These are phyloP conservation scores for Carduelis carduelis DNA, from an alignment of 2,797 vertebrate species.

Conservation along the genomic window DNA sequence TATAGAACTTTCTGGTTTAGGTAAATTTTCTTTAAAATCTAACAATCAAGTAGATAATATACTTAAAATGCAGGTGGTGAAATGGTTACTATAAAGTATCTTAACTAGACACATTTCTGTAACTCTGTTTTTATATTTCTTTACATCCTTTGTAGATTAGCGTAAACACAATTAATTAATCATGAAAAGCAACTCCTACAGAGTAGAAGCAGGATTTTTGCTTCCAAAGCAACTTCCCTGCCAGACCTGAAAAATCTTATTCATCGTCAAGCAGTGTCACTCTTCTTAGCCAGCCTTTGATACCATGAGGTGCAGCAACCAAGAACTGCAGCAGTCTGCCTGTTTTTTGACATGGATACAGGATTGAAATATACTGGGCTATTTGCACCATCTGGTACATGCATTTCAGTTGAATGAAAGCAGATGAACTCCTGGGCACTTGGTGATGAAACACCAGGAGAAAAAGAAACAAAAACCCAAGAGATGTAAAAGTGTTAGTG, in stretches of 20 bases:
- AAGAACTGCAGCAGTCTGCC: constrained; percentile 63
- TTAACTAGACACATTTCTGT: constrained; percentile 21
- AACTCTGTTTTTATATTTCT: constrained; percentile 31
- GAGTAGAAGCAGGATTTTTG: constrained; percentile 33
- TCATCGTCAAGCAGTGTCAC: constrained; percentile 58
- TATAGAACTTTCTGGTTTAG: neutral
- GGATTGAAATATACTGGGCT: constrained; percentile 63
- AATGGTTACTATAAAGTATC: constrained; percentile 28
- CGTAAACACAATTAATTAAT: constrained; percentile 66
- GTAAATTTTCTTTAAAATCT: neutral
- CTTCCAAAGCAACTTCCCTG: constrained; percentile 49
- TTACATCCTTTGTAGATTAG: constrained; percentile 52
- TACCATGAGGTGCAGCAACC: constrained; percentile 66
- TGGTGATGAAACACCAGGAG: constrained; percentile 61
- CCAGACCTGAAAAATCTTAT: constrained; percentile 64
- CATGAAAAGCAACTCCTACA: constrained; percentile 59
- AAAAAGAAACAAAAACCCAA: constrained; percentile 63
- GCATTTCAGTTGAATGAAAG: constrained; percentile 62
- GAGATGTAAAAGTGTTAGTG: constrained; percentile 28
- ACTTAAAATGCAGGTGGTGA: neutral
- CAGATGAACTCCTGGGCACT: constrained; percentile 57
- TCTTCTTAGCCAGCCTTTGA: constrained; percentile 60
- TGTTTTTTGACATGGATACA: constrained; percentile 63
- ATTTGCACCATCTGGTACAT: constrained; percentile 69
- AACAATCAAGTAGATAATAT: neutral